phyloP scores from a whole-genome alignment of 2,797 vertebrate species.

The Hippopotamyrus pictus region DNA sequence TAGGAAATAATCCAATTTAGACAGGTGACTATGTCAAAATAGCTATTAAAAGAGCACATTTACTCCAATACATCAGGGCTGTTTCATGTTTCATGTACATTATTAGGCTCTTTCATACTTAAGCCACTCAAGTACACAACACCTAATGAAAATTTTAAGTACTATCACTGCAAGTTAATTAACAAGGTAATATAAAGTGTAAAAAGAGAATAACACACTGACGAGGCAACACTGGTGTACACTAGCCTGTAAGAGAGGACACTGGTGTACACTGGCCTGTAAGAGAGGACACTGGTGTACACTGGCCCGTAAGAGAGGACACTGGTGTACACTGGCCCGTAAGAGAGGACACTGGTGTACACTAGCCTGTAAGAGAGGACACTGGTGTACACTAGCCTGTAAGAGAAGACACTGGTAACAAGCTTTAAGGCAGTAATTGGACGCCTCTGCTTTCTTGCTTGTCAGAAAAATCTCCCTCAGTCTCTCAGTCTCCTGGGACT shows the following conservation, averaged over 20 bases:
- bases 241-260: not conserved
- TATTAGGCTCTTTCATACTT: not conserved
- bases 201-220: not conserved
- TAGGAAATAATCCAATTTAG: slow-evolving; percentile 8
- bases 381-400: not conserved
- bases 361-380: not conserved
- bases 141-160: not conserved
- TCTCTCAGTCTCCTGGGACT: slow-evolving; percentile 44
- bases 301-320: not conserved
- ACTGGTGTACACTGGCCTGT: too few species aligned
- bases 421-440: slow-evolving; percentile 55
- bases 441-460: slow-evolving; percentile 53
- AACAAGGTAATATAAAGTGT: not conserved
- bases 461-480: slow-evolving; percentile 46
- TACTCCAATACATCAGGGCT: not conserved
- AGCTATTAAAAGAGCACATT: not conserved
- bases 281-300: not conserved
- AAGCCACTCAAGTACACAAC: not conserved
- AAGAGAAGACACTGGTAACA: slow-evolving; percentile 25
- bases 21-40: not conserved
- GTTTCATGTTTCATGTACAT: not conserved
- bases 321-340: not conserved
- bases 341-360: not conserved
- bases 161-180: not conserved
- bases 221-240: not conserved